Percentiles rank a stretch among this genome's conserved stretches.
Evolutionary conservation across 37 sponge, comb jelly and placozoan species (phyloP).

Genomic region (Aplysina aerophoba): DNA sequence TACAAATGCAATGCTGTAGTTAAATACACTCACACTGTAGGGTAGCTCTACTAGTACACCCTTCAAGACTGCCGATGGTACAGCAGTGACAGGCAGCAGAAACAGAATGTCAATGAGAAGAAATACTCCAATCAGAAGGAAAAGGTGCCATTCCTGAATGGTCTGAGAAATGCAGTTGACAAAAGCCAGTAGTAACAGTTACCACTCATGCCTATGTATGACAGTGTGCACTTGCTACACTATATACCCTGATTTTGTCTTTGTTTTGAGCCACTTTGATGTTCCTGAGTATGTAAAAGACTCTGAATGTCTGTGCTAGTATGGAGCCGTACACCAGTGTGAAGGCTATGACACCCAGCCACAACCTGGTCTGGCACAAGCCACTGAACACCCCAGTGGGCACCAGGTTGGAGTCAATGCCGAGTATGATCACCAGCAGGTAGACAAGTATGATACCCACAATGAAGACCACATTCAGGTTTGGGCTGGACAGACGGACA

Average conservation of each 20-base stretch:
- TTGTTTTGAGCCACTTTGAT: not conserved
- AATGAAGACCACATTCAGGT: slow-evolving; percentile 65
- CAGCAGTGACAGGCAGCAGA: slow-evolving; percentile 36
- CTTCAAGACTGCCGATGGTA: slow-evolving; percentile 49
- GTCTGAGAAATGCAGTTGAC: too few relatives aligned
- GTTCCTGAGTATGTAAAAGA: slow-evolving; percentile 59
- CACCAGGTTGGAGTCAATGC: slow-evolving; percentile 51
- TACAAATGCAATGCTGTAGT: too few relatives aligned
- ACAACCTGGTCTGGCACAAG: slow-evolving; percentile 31
- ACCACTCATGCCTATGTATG: too few relatives aligned
- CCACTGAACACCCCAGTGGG: not conserved
- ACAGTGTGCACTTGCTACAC: too few relatives aligned
- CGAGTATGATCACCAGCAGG: slow-evolving; percentile 65
- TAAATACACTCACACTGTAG: not conserved
- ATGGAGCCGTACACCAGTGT: slow-evolving; percentile 69
- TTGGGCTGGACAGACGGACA: slow-evolving; percentile 70
- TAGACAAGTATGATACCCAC: slow-evolving; percentile 60
- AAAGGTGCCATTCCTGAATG: too few relatives aligned
- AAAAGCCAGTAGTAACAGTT: too few relatives aligned
- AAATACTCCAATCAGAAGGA: too few relatives aligned
- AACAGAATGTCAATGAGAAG: too few relatives aligned
- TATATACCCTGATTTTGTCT: too few relatives aligned
- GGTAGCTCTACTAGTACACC: too few relatives aligned
- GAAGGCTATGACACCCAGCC: slow-evolving; percentile 65
- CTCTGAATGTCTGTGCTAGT: slow-evolving; percentile 65